Evolutionary conservation across 2,888 invertebrate species (phyloP), one percentile per base, ranked within the genome.

Genomic region (Petrolisthes manimaculis): DNA sequence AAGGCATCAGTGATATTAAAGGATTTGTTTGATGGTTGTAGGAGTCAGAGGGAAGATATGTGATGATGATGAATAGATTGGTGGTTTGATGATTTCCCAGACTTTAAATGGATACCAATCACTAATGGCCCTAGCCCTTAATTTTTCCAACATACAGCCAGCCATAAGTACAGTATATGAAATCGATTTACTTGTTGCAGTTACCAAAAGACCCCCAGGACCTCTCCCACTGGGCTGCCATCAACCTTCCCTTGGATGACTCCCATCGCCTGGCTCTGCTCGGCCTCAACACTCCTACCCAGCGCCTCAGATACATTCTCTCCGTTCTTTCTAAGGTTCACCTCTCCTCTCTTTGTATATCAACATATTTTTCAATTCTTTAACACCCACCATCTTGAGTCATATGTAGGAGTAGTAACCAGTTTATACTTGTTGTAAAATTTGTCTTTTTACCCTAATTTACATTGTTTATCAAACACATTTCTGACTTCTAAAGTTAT

Each of bases 161-260:
- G 1, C 37, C 37, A 37, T 37, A 37, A 37, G 37, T 37, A 37
- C 37, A 37, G 37, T 37, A 37, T 2, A 37, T 37, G 2, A 37
- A 37, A 0, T 37, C 37, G 2, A 37, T 37, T 37, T 37, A 37
- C 92, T 85, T 92, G 89, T 88, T 75, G 67, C 86, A 91, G 53
- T 94, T 96, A 93, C 96, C 96, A 5, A 93, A 93, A 71, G 95
- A 96, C 93, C 95, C 96, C 0, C 93, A 94, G 9, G 95, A 95
- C 89, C 93, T 97, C 90, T 96, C 96, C 0, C 97, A 95, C 93
- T 97, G 97, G 97, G 95, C 96, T 84, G 95, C 96, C 14, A 95
- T 96, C 91, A 96, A 96, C 93, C 94, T 96, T 82, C 95, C 96
- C 61, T 93, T 97, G 24, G 95, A 95, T 83, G 95, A 96, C 91